Base-by-base conservation (phyloP, 2,113 vertebrate species). In the Arothron firmamentum region DNA sequence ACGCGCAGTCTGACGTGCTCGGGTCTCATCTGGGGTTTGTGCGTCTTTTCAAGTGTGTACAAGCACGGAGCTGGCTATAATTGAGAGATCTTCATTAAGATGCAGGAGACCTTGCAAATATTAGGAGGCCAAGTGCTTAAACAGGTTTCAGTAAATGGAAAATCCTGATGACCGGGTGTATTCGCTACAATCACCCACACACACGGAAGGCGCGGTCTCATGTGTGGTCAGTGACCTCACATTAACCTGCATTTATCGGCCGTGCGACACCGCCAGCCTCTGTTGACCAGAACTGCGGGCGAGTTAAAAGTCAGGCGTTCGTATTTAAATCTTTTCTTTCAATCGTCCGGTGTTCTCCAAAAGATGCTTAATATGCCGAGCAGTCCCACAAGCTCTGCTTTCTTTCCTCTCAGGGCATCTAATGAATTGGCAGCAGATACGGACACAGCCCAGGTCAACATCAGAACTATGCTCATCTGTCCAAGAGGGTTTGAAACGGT, bases 321-420 rank as follows among this genome's bases (percentile, higher is more conserved):
- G 67, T 46, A 63, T 84, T 70, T 52, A 52, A 38, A 79, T 81
- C 70, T 80, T 70, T 73, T 72, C 81, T 53, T 74, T 78, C 56
- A 85, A 78, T 70, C 75, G 19, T 64, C 74, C 72, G 77, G 80
- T 82, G 76, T 84, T 78, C 67, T 47, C 48, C 25, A 51, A 75
- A 70, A 75, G 65, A 63, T 19, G 66, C 78, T 85, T 78, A 82
- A 85, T 86, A 88, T 85, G 75, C 82, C 58, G 56, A 25, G 57
- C 81, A 73, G 72, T 80, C 69, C 76, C 75, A 79, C 76, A 50
- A 79, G 74, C 74, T 67, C 68, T 77, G 80, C 76, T 77, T 47
- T 77, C 54, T 54, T 62, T 77, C 56, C 72, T 85, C 79, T 64
- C 38, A 19, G 78, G 77, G 65, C 72, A 54, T 77, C 74, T 79